Percentiles rank a stretch among this genome's conserved stretches.
Conservation (phyloP, 2,888 invertebrate species). For the Lithodes maja region DNA sequence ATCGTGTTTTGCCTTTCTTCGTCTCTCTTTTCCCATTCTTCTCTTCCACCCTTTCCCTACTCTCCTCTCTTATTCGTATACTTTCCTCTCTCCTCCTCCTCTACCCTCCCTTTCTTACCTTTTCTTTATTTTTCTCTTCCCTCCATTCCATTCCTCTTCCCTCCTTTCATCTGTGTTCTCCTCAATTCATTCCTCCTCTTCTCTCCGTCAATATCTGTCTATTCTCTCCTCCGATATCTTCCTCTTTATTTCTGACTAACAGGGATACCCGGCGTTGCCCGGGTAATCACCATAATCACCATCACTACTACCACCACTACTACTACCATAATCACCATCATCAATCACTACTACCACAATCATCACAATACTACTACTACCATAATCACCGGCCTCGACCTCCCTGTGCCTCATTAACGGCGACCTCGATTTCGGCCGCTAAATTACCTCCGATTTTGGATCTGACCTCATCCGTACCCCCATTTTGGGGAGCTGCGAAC, state of each 20-base stretch:
- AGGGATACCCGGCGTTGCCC: background rate
- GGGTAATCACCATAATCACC: no score
- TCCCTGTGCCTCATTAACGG: no score
- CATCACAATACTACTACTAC: no score
- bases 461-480: no score
- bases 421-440: no score
- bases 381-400: no score
- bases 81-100: conserved; percentile 67
- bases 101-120: conserved; percentile 37
- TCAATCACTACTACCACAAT: no score
- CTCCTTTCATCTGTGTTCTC: background rate
- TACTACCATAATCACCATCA: no score
- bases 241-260: background rate
- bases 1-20: background rate
- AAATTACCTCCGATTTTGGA: no score
- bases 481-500: no score
- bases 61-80: conserved; percentile 74
- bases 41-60: background rate
- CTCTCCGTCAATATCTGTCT: background rate
- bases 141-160: background rate
- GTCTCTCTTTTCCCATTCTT: background rate
- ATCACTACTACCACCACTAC: no score
- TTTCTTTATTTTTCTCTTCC: background rate
- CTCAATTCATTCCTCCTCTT: background rate
- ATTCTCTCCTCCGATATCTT: background rate